Evolutionary conservation across 2,113 vertebrate genomes (phyloP).

Genomic region (Cacatua alba): DNA sequence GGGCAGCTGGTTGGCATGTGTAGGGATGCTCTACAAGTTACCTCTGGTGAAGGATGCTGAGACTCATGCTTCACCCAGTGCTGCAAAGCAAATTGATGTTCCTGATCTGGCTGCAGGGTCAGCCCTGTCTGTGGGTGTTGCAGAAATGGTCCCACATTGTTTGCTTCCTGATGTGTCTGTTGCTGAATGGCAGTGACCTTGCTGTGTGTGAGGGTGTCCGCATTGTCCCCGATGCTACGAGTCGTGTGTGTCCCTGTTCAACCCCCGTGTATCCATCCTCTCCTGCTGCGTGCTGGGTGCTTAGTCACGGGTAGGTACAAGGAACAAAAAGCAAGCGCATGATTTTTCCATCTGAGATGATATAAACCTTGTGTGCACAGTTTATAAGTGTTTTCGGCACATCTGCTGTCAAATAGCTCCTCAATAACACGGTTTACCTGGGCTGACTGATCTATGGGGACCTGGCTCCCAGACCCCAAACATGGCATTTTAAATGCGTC

Average conservation of each 20-base stretch:
- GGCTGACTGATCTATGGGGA: conserved; percentile 39
- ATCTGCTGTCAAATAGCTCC: conserved; percentile 17
- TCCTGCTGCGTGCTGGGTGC: fast-evolving
- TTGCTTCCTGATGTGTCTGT: fast-evolving
- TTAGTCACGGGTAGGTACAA: neutral
- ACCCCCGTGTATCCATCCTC: fast-evolving
- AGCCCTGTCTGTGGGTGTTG: neutral
- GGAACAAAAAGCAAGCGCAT: fast-evolving
- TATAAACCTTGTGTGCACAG: neutral
- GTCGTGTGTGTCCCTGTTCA: fast-evolving
- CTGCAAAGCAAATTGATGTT: neutral
- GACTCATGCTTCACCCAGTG: fast-evolving
- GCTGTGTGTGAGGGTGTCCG: fast-evolving
- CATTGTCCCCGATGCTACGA: fast-evolving
- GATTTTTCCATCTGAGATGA: neutral
- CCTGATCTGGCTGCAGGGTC: neutral
- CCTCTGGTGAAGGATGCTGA: neutral
- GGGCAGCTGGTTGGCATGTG: fast-evolving
- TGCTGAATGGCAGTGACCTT: fast-evolving
- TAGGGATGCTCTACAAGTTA: neutral
- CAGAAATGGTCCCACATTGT: neutral
- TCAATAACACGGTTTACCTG: conserved; percentile 17
- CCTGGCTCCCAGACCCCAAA: conserved; percentile 37
- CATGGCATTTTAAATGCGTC: conserved; percentile 60
- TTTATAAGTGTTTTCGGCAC: neutral